Evolutionary conservation across 2,113 vertebrate species (phyloP).

Genomic region (Isichthys henryi): DNA sequence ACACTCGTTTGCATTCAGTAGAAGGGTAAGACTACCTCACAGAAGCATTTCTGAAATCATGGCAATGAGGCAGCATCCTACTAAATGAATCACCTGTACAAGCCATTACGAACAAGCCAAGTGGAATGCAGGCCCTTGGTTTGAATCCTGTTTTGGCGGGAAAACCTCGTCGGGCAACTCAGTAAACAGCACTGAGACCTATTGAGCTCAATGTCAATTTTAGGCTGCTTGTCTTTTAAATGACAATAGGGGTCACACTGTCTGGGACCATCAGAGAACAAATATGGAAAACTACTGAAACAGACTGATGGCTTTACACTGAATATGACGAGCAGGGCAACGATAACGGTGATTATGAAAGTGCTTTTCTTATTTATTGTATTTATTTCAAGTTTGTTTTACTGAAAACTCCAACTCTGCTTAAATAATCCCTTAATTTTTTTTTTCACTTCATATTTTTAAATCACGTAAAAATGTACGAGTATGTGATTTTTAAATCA

Average conservation of each 20-base stretch:
- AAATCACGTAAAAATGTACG: background rate
- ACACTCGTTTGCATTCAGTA: background rate
- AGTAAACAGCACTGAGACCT: background rate
- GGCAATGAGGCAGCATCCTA: background rate
- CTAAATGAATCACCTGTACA: background rate
- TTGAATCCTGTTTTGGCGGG: constrained; percentile 1
- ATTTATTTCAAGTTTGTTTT: background rate
- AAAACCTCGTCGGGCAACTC: background rate
- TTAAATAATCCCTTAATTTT: background rate
- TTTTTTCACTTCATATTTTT: background rate
- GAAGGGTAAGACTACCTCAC: background rate
- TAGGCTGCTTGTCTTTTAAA: background rate
- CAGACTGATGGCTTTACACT: background rate
- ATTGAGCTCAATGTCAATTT: background rate
- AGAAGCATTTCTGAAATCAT: background rate
- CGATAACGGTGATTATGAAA: background rate
- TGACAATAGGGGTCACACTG: background rate
- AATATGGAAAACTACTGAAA: background rate
- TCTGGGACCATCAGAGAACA: background rate
- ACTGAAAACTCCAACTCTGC: background rate
- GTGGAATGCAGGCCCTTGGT: background rate
- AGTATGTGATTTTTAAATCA: background rate
- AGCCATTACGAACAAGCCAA: background rate
- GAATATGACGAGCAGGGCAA: background rate
- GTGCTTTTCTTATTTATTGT: background rate